phyloP scores from a whole-genome alignment of 2,888 invertebrate genomes.

The Oscheius myriophilus region DNA sequence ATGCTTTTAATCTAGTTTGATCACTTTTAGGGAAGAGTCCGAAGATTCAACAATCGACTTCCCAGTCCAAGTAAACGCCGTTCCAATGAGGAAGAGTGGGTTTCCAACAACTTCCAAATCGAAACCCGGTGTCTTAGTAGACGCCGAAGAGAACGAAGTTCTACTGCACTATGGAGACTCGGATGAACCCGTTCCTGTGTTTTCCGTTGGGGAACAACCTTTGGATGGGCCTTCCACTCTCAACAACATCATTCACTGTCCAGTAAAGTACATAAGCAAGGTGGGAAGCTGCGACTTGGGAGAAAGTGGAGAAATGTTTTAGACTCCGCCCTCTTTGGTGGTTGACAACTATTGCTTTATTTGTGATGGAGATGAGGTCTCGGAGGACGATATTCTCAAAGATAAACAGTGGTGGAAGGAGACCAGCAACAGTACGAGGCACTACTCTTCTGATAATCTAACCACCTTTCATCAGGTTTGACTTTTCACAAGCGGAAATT shows the following conservation, averaged over 20 bases:
- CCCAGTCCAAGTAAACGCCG: constrained; percentile 38
- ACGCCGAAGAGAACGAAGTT: constrained; percentile 33
- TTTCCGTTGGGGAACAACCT: constrained; percentile 54
- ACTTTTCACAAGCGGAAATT: not conserved
- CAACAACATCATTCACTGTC: constrained; percentile 57
- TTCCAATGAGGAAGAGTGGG: constrained; percentile 31
- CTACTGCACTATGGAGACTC: constrained; percentile 42
- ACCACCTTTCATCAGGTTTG: constrained; percentile 52
- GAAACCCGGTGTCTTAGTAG: not conserved
- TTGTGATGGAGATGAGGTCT: constrained; percentile 54
- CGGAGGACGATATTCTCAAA: constrained; percentile 29
- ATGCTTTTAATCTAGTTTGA: not conserved
- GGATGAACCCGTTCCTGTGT: constrained; percentile 47
- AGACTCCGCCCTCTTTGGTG: constrained; percentile 57
- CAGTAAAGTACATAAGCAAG: constrained; percentile 58
- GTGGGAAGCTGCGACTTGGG: too few species aligned
- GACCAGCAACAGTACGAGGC: constrained; percentile 61
- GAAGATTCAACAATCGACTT: constrained; percentile 46
- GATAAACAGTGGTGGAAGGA: constrained; percentile 65
- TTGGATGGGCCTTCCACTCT: constrained; percentile 57
- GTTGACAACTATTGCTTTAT: constrained; percentile 64
- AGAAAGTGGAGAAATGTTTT: not conserved
- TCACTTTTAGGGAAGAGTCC: constrained; percentile 27
- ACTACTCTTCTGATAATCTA: constrained; percentile 62
- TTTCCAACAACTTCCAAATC: not conserved